Evolutionary conservation across 2,888 invertebrate genomes (phyloP).

Genomic region (Ectropis crepuscularia): DNA sequence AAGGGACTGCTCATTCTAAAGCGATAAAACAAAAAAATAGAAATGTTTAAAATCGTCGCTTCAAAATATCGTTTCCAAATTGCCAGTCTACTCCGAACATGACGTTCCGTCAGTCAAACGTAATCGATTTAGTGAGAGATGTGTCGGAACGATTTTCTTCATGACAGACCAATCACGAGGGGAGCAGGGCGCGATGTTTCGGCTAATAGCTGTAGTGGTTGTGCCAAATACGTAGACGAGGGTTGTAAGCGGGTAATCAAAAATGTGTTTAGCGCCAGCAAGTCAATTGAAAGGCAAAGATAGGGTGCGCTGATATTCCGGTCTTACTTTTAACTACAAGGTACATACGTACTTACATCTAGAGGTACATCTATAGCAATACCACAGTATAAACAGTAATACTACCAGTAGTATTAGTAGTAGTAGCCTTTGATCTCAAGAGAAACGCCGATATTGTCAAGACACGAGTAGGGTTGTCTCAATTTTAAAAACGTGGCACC

Average conservation of each 20-base stretch:
- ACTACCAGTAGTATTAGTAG: no score
- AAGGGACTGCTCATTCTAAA: background rate
- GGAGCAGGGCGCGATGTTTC: slow-evolving; percentile 45
- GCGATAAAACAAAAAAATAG: background rate
- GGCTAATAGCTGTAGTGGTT: slow-evolving; percentile 44
- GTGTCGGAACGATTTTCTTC: slow-evolving; percentile 63
- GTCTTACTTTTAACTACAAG: no score
- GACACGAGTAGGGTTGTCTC: no score
- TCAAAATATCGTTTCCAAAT: slow-evolving; percentile 19
- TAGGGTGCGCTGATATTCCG: background rate
- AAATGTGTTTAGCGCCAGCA: slow-evolving; percentile 16
- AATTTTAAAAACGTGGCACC: no score
- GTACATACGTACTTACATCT: no score
- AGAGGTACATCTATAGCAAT: no score
- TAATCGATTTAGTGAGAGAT: slow-evolving; percentile 48
- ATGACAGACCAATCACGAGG: slow-evolving; percentile 72
- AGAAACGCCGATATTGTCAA: no score
- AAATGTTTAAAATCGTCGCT: background rate
- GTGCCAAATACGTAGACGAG: slow-evolving; percentile 30
- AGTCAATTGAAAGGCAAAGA: slow-evolving; percentile 17
- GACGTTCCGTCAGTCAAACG: slow-evolving; percentile 46
- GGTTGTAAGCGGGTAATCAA: slow-evolving; percentile 21
- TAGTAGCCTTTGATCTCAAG: no score
- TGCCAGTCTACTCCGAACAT: slow-evolving; percentile 35
- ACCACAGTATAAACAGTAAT: no score